phyloP scores from a whole-genome alignment of 2,797 vertebrate species.

The Myripristis jacobus region DNA sequence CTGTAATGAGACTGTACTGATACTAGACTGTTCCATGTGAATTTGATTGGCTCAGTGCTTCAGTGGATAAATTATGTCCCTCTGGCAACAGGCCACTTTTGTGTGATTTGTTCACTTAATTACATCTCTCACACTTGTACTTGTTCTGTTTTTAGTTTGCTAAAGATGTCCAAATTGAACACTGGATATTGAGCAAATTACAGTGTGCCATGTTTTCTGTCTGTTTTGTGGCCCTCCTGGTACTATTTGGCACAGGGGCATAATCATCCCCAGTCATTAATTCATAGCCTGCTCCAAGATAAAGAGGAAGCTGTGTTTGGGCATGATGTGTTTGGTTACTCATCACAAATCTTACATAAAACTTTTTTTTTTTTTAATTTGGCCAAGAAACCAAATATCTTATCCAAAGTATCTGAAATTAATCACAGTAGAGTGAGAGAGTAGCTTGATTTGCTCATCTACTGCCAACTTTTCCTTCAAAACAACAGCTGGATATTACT shows the following conservation, averaged over 20 bases:
- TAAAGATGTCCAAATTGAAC: not conserved
- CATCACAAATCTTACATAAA: not conserved
- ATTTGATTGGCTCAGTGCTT: not conserved
- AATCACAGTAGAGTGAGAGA: not conserved
- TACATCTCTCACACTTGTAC: constrained; percentile 9
- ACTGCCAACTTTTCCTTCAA: no score
- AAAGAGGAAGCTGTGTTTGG: not conserved
- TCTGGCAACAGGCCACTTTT: constrained; percentile 5
- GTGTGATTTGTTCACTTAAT: not conserved
- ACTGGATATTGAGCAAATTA: constrained; percentile 57
- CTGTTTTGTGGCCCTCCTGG: not conserved
- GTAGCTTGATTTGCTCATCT: no score
- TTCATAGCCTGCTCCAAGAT: not conserved
- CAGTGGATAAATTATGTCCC: no score
- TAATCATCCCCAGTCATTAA: not conserved
- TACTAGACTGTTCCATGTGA: not conserved
- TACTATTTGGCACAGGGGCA: not conserved
- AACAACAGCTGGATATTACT: no score
- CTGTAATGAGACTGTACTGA: not conserved
- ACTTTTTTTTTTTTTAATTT: not conserved
- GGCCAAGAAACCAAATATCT: not conserved
- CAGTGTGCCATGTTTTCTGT: constrained; percentile 7
- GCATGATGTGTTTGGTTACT: not conserved
- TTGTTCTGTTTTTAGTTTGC: not conserved
- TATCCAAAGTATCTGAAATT: not conserved